Evolutionary conservation across 2,888 invertebrate species (phyloP).

Genomic region (Cerceris rybyensis): DNA sequence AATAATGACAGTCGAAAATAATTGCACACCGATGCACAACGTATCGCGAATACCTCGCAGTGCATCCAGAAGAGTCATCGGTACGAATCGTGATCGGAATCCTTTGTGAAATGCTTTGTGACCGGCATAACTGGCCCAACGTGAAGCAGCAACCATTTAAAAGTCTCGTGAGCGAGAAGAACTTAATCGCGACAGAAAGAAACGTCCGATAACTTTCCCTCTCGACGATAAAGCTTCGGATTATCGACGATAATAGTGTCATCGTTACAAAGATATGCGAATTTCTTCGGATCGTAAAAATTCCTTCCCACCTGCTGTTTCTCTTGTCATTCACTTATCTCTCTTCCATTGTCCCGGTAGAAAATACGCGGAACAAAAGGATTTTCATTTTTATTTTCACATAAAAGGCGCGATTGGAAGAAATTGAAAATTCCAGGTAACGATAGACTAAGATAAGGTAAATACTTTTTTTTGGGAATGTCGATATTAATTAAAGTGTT

Average conservation of each 20-base stretch:
- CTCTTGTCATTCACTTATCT: too few relatives aligned
- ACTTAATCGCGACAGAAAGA: too few relatives aligned
- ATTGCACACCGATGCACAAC: too few relatives aligned
- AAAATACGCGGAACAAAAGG: too few relatives aligned
- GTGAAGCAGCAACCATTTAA: background rate
- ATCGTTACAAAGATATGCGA: background rate
- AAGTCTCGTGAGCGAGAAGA: too few relatives aligned
- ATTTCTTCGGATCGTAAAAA: background rate
- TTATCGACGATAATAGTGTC: too few relatives aligned
- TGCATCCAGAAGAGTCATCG: slow-evolving; percentile 6
- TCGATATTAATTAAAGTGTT: background rate
- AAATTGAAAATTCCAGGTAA: background rate
- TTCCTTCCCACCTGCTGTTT: background rate
- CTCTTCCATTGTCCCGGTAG: too few relatives aligned
- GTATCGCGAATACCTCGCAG: slow-evolving; percentile 9
- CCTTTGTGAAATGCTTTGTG: slow-evolving; percentile 27
- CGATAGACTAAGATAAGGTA: background rate
- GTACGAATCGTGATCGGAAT: slow-evolving; percentile 35
- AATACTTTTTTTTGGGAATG: background rate
- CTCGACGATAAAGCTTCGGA: too few relatives aligned
- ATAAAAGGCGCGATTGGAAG: background rate
- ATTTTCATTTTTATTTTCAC: too few relatives aligned
- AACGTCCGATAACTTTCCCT: too few relatives aligned
- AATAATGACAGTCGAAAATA: too few relatives aligned
- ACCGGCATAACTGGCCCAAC: slow-evolving; percentile 33